Percentiles rank a stretch among this genome's conserved stretches.
Evolutionary conservation across 2,888 invertebrate species (phyloP).

Genomic region (Clivina fossor): DNA sequence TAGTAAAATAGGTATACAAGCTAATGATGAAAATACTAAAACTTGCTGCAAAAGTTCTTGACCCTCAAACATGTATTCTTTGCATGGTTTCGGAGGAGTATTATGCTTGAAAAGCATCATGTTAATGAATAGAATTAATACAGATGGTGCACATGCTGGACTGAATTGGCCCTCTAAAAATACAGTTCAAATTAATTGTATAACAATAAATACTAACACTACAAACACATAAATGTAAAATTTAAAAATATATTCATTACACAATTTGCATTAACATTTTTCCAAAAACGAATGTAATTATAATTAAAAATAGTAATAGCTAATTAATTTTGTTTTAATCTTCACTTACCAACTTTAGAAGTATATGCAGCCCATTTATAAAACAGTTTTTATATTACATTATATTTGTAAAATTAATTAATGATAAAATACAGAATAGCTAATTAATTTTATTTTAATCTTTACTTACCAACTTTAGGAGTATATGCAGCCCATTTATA

Average conservation of each 20-base stretch:
- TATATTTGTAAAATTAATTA: too few relatives aligned
- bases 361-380: conserved; percentile 82
- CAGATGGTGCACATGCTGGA: conserved; percentile 71
- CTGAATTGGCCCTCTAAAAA: conserved; percentile 42
- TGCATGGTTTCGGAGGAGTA: conserved; percentile 53
- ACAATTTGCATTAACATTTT: neutral
- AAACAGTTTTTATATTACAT: conserved; percentile 90
- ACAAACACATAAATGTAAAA: too few relatives aligned
- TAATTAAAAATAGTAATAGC: too few relatives aligned
- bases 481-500: conserved; percentile 82
- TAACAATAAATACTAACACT: neutral
- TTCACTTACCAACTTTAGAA: conserved; percentile 54
- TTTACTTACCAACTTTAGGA: conserved; percentile 54
- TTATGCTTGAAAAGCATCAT: conserved; percentile 66
- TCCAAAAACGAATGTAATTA: too few relatives aligned
- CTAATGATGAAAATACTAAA: conserved; percentile 64
- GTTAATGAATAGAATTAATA: conserved; percentile 76
- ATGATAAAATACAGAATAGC: too few relatives aligned
- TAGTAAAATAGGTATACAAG: conserved; percentile 77
- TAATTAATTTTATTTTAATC: neutral
- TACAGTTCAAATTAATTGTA: neutral
- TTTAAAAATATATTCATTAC: too few relatives aligned
- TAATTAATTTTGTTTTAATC: neutral
- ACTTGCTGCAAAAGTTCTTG: conserved; percentile 64
- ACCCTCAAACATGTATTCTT: conserved; percentile 61